Percentiles rank a stretch among this genome's conserved stretches.
These are phyloP conservation scores for Drosophila kohkoa DNA, from an alignment of 1,140 invertebrate species.

Conservation along the genomic window DNA sequence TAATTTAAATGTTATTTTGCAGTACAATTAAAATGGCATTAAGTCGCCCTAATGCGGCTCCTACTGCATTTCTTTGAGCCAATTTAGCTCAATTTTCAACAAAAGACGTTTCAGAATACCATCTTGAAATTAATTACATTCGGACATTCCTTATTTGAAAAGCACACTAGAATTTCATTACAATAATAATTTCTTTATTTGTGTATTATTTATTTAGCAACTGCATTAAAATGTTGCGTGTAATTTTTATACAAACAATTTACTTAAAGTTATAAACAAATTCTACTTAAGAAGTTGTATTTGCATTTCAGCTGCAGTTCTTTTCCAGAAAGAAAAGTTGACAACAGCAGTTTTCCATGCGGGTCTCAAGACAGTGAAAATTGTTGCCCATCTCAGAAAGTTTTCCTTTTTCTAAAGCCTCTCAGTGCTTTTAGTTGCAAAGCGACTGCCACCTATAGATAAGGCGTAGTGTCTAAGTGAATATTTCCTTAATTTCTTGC, in stretches of 20 bases:
- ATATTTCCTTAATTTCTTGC: constrained; percentile 74
- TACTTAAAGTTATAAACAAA: constrained; percentile 1
- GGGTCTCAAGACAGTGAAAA: not conserved
- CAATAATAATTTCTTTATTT: not conserved
- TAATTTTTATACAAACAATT: not conserved
- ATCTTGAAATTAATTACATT: constrained; percentile 11
- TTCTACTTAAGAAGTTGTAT: constrained; percentile 11
- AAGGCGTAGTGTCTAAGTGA: constrained; percentile 63
- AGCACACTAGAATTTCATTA: not conserved
- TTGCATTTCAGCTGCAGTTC: constrained; percentile 35
- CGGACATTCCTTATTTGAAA: not conserved
- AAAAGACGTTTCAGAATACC: not conserved
- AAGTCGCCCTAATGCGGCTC: constrained; percentile 46
- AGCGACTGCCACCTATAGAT: constrained; percentile 42
- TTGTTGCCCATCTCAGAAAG: not conserved
- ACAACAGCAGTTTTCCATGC: not conserved
- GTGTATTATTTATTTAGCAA: too few species aligned
- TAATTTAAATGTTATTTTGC: constrained; percentile 81
- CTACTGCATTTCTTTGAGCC: constrained; percentile 21
- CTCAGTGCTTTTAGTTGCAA: constrained; percentile 15
- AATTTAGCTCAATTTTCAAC: constrained; percentile 12
- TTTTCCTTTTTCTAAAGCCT: not conserved
- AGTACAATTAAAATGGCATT: constrained; percentile 78
- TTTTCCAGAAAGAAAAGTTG: constrained; percentile 6
- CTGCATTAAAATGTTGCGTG: too few species aligned